Evolutionary conservation across 2,113 vertebrate genomes (phyloP).

Genomic region (Riparia riparia): DNA sequence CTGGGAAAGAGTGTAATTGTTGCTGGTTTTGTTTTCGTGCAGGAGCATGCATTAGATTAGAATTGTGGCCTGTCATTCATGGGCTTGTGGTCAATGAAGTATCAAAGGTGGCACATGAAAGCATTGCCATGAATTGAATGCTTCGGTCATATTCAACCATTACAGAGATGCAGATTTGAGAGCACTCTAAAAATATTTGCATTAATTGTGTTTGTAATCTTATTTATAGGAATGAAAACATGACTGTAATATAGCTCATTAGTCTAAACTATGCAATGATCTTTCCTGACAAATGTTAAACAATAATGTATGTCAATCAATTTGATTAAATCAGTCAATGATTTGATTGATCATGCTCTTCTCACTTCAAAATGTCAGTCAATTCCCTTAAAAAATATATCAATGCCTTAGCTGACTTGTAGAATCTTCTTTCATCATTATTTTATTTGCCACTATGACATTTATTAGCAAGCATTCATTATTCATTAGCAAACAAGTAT

Average conservation of each 20-base stretch:
- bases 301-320: neutral
- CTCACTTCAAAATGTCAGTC: neutral
- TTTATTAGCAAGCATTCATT: neutral
- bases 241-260: neutral
- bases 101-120: neutral
- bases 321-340: neutral
- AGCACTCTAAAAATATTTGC: neutral
- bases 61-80: neutral
- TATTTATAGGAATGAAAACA: neutral
- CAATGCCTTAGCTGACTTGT: neutral
- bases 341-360: neutral
- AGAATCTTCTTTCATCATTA: neutral
- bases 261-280: neutral
- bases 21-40: neutral
- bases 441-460: neutral
- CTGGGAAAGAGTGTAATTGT: neutral
- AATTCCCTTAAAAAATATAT: neutral
- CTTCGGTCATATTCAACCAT: neutral
- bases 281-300: neutral
- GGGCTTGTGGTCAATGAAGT: neutral
- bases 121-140: neutral
- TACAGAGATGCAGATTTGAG: neutral
- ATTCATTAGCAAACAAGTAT: neutral
- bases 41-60: neutral
- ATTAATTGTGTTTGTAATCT: neutral